These are phyloP conservation scores for Brachyrhaphis roseni DNA, from an alignment of 2,797 vertebrate genomes.

Conservation along the genomic window DNA sequence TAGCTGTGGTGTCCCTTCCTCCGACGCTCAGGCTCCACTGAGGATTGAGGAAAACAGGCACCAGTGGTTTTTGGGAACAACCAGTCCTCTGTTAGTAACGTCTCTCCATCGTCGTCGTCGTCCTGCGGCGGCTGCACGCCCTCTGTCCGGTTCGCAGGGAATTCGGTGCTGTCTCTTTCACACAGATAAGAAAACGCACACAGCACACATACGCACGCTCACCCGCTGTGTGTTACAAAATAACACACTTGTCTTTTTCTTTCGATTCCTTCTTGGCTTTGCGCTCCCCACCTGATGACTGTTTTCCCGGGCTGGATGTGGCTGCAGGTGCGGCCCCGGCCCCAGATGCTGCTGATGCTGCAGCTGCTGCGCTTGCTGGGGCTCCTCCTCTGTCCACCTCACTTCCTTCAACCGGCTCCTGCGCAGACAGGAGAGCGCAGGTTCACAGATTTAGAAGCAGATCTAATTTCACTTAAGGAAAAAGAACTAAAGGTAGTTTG, in stretches of 20 bases:
- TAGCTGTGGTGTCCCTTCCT: slow-evolving; percentile 75
- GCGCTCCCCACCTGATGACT: slow-evolving; percentile 85
- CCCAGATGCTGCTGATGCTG: background rate
- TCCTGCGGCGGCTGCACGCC: slow-evolving; percentile 53
- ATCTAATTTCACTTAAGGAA: background rate
- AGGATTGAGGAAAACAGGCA: slow-evolving; percentile 88
- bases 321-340: slow-evolving; percentile 53
- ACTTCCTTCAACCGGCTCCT: slow-evolving; percentile 67
- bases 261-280: slow-evolving; percentile 90
- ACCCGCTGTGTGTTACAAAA: slow-evolving; percentile 87
- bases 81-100: slow-evolving; percentile 78
- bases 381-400: slow-evolving; percentile 58
- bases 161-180: slow-evolving; percentile 60
- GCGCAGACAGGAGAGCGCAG: slow-evolving; percentile 19
- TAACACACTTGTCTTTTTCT: slow-evolving; percentile 93
- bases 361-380: slow-evolving; percentile 35
- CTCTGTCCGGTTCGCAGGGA: slow-evolving; percentile 69
- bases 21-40: slow-evolving; percentile 79
- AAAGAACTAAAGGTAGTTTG: background rate
- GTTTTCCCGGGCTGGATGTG: slow-evolving; percentile 87
- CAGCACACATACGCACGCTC: slow-evolving; percentile 43
- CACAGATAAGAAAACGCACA: slow-evolving; percentile 67
- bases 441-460: background rate
- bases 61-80: slow-evolving; percentile 92
- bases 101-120: slow-evolving; percentile 65